These are phyloP conservation scores for Enteromius radiatus DNA, from an alignment of 2,797 vertebrate genomes.

Conservation along the genomic window DNA sequence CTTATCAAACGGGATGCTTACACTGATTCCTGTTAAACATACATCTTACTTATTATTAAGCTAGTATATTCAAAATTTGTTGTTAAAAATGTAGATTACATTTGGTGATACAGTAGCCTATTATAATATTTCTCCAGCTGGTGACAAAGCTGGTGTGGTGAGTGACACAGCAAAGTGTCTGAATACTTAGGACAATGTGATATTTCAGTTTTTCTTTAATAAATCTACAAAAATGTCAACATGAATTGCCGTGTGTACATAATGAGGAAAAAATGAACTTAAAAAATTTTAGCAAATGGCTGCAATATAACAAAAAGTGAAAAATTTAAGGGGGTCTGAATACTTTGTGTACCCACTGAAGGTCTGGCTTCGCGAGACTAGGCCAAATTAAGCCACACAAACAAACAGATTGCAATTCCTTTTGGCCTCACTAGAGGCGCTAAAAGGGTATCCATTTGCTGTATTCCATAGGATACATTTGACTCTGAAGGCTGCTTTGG, in stretches of 20 bases:
- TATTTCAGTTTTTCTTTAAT: too few relatives aligned
- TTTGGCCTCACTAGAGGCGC: background rate
- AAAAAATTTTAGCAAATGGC: too few relatives aligned
- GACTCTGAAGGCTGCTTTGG: background rate
- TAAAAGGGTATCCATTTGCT: background rate
- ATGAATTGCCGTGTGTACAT: too few relatives aligned
- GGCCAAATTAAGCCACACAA: background rate
- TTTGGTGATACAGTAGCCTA: background rate
- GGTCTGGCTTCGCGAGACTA: too few relatives aligned
- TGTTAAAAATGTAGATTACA: background rate
- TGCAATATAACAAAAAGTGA: too few relatives aligned
- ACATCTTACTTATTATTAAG: background rate
- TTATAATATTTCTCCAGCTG: background rate
- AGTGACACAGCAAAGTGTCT: too few relatives aligned
- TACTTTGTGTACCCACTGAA: too few relatives aligned
- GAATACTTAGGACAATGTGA: too few relatives aligned
- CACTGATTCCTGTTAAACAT: background rate
- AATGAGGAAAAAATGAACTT: too few relatives aligned
- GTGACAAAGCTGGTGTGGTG: too few relatives aligned
- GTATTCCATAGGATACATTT: background rate
- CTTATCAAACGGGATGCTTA: background rate
- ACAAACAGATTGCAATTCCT: conserved; percentile 20
- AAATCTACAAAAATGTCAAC: too few relatives aligned
- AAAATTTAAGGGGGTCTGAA: too few relatives aligned
- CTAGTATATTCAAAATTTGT: background rate